Evolutionary conservation across 2,113 vertebrate species (phyloP).

Genomic region (Tachycineta bicolor): DNA sequence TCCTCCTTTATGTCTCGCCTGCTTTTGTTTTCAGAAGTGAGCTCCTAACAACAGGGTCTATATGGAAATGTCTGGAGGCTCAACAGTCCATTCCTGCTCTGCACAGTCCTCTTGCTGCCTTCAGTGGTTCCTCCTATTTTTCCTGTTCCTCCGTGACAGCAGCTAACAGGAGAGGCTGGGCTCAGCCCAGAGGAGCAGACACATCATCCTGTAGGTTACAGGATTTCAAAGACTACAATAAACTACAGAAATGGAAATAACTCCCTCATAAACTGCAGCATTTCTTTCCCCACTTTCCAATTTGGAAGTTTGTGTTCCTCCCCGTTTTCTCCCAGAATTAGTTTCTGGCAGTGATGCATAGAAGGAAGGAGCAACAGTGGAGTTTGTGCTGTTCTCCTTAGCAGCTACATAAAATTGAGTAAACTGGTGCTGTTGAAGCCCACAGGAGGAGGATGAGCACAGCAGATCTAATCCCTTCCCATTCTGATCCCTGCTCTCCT

Average conservation of each 20-base stretch:
- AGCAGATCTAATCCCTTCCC: background rate
- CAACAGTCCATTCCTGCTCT: background rate
- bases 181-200: background rate
- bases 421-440: background rate
- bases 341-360: background rate
- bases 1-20: background rate
- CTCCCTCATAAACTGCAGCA: background rate
- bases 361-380: background rate
- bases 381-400: background rate
- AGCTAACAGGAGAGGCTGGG: background rate
- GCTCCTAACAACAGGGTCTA: background rate
- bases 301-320: background rate
- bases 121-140: background rate
- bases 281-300: background rate
- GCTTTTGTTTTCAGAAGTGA: conserved; percentile 30
- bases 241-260: background rate
- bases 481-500: background rate
- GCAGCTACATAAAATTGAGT: background rate
- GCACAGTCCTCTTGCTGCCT: background rate
- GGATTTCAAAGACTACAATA: background rate
- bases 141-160: background rate
- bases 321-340: background rate
- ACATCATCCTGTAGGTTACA: background rate
- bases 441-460: background rate
- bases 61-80: background rate